Evolutionary conservation across 2,797 vertebrate species (phyloP), one percentile per base, ranked within the genome.

Genomic region (Lepilemur septentrionalis): DNA sequence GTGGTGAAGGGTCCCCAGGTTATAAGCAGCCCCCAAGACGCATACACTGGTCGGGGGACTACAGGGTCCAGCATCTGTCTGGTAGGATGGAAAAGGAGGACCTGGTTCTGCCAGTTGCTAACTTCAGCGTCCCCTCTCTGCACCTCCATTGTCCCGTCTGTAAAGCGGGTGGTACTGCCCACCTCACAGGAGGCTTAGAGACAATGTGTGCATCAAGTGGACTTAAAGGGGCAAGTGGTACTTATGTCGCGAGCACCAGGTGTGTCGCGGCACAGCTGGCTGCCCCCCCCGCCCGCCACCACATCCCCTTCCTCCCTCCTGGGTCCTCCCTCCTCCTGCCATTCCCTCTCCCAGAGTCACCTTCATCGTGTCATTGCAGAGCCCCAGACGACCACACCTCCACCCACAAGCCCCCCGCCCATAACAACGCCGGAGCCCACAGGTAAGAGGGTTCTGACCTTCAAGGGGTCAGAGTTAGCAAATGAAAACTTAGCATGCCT

Each of bases 341-440:
- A 4, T 48, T 41, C n/a, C 73, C 43, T 59, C 32, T 90, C 86
- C 52, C n/a, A 20, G 38, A 83, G 38, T 46, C 57, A 12, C 25
- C 57, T 25, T 59, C 63, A 35, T 65, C 17, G 5, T 93, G 87
- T 97, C n/a, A 0, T 98, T 98, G 61, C 98, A 99, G 98, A 98
- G 50, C 97, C 88, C 0, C 61, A 0, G 10, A 81, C 30, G 91
- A 97, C 41, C 1, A 92, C 79, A 0, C 92, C 97, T 0, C 0
- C 46, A 0, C 70, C 97, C 13, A 87, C 97, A 0, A n/a, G 69
- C 0, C 0, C 17, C 0, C 81, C 72, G 0, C 55, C 59, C 0
- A 22, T 55, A 38, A 98, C 98, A 63, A 87, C 63, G 0, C 97
- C 75, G 0, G 96, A 98, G 85, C 97, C 98, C 80, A 89, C 93